Evolutionary conservation across 2,888 invertebrate genomes (phyloP).

Genomic region (Trilocha varians): DNA sequence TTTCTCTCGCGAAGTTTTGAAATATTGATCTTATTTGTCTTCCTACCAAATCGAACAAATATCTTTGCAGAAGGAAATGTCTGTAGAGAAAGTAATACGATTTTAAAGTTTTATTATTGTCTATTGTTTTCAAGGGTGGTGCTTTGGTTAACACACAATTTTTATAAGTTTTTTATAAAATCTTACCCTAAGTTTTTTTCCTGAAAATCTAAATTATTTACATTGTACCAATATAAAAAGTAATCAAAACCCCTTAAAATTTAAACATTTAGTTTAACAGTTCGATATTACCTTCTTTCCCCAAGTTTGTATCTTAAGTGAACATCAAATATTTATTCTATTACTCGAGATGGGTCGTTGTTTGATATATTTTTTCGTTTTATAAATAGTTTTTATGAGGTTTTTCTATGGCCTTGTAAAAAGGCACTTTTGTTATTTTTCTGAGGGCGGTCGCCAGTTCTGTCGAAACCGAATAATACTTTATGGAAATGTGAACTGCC

Average conservation of each 20-base stretch:
- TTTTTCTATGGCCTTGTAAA: neutral
- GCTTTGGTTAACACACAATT: no score
- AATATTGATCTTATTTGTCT: no score
- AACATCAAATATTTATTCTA: constrained; percentile 19
- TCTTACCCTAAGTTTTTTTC: no score
- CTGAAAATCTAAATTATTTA: no score
- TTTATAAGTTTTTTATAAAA: no score
- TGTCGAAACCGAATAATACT: neutral
- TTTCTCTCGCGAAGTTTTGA: no score
- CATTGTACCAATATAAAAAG: neutral
- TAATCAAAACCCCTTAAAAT: neutral
- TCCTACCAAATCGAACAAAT: no score
- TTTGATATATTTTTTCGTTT: neutral
- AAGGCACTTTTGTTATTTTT: neutral
- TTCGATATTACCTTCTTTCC: constrained; percentile 17
- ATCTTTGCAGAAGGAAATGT: no score
- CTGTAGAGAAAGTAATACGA: no score
- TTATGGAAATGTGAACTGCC: neutral
- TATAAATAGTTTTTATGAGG: neutral
- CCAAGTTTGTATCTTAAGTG: constrained; percentile 12
- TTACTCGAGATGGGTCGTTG: neutral
- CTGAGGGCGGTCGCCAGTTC: neutral
- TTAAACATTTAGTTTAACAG: neutral
- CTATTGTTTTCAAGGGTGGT: no score
- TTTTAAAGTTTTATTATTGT: no score